Evolutionary conservation across 2,113 vertebrate species (phyloP), one percentile per base, ranked within the genome.

Genomic region (Alligator mississippiensis): DNA sequence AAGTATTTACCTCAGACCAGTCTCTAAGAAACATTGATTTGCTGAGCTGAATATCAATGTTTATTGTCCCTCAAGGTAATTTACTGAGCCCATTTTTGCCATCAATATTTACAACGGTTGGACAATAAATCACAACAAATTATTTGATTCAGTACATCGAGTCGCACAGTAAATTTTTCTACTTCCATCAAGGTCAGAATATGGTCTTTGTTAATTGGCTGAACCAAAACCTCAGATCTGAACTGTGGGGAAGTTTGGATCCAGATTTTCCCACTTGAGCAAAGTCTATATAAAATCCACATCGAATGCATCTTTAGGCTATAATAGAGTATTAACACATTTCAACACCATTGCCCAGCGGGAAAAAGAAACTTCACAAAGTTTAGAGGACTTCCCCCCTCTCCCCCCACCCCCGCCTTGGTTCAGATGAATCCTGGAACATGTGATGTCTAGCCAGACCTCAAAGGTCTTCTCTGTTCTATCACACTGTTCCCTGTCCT

Each of bases 51-150:
- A 1, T 30, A 62, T 61, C 6, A 72, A 70, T 74, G 4, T 85
- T 91, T 72, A 66, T 64, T 89, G 63, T 24, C 55, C 63, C 90
- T 92, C 84, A 62, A 66, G 27, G 34, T 87, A 89, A 85, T 90
- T 80, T 11, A 68, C 70, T 87, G 86, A 77, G 76, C 90, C 88
- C 87, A 5, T 93, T 88, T 93, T 80, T 16, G 58, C 3, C 4
- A 70, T 95, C 72, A 85, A 75, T 93, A 87, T 92, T 93, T 94
- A 15, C 77, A 85, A 85, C 84, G 55, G 61, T 92, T 82, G 28
- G 28, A 68, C 87, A 95, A 88, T 87, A 87, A 19, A 72, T 61
- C 5, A 2, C 63, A 28, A 80, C 4, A 91, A 84, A 94, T 77
- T 89, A 88, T 63, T 86, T 93, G 58, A 93, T 66, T 75, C 90